Conservation (phyloP, 1,140 invertebrate genomes). For the Ganaspis sp. region DNA sequence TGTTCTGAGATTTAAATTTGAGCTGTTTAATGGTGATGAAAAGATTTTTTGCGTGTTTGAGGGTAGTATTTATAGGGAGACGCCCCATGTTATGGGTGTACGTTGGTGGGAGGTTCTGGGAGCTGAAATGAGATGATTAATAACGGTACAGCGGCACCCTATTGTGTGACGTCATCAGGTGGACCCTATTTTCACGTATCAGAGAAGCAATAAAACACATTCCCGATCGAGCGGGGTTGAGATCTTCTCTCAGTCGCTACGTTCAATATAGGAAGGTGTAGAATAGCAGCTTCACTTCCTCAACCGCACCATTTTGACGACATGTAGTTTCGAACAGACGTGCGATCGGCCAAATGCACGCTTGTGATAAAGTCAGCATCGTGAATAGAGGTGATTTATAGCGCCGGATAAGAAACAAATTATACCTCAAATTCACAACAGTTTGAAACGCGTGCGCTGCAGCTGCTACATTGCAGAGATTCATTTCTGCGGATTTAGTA, state of each 20-base stretch:
- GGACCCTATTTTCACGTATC: constrained; percentile 19
- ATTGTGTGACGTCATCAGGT: constrained; percentile 45
- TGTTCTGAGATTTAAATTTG: no score
- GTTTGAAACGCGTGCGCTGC: background rate
- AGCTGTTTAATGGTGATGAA: background rate
- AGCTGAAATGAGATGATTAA: constrained; percentile 54
- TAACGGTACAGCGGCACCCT: constrained; percentile 39
- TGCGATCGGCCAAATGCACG: constrained; percentile 35
- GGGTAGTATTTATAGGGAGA: background rate
- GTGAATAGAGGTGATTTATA: constrained; percentile 45
- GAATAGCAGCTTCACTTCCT: constrained; percentile 23
- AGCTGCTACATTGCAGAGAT: constrained; percentile 25
- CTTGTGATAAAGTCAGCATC: constrained; percentile 36
- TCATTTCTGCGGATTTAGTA: constrained; percentile 1
- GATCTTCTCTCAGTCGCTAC: constrained; percentile 33
- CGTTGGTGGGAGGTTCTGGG: background rate
- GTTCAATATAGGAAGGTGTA: background rate
- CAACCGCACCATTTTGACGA: constrained; percentile 22
- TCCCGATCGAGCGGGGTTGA: constrained; percentile 40
- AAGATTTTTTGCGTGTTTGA: background rate
- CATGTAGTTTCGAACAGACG: constrained; percentile 31
- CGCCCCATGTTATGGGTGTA: background rate
- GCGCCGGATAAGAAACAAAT: constrained; percentile 46
- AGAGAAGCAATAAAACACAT: constrained; percentile 62
- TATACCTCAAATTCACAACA: constrained; percentile 32